phyloP scores from a whole-genome alignment of 2,797 vertebrate genomes.

The Melanotaenia parkinsoni region DNA sequence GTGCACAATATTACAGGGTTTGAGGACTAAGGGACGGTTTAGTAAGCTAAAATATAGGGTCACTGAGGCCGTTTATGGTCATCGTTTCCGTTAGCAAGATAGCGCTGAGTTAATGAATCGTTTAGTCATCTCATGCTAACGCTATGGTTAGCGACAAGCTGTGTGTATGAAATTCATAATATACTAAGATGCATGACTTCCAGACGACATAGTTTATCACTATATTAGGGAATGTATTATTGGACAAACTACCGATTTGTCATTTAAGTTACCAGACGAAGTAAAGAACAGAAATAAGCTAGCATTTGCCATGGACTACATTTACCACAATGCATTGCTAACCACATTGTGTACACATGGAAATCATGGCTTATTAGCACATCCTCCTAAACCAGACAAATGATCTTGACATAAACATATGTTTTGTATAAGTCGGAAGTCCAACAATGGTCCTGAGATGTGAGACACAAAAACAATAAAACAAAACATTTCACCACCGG shows the following conservation, averaged over 20 bases:
- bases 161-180: background rate
- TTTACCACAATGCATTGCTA: constrained; percentile 43
- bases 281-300: constrained; percentile 22
- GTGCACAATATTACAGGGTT: background rate
- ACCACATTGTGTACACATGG: constrained; percentile 34
- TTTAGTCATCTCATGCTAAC: constrained; percentile 62
- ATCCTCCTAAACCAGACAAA: background rate
- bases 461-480: background rate
- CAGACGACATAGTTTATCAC: fast-evolving
- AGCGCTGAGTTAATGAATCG: constrained; percentile 64
- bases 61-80: background rate
- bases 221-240: background rate
- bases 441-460: background rate
- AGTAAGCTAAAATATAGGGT: background rate
- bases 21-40: background rate
- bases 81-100: constrained; percentile 40
- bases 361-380: background rate
- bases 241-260: background rate
- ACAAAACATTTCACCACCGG: background rate
- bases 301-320: constrained; percentile 37
- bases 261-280: background rate
- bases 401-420: background rate
- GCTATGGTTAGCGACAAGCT: constrained; percentile 41
- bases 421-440: background rate
- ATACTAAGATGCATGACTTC: background rate